A percentile compares a stretch with the other conserved stretches of the same genome.
These are phyloP conservation scores for Adelges cooleyi DNA, from an alignment of 1,140 invertebrate species.

Conservation along the genomic window DNA sequence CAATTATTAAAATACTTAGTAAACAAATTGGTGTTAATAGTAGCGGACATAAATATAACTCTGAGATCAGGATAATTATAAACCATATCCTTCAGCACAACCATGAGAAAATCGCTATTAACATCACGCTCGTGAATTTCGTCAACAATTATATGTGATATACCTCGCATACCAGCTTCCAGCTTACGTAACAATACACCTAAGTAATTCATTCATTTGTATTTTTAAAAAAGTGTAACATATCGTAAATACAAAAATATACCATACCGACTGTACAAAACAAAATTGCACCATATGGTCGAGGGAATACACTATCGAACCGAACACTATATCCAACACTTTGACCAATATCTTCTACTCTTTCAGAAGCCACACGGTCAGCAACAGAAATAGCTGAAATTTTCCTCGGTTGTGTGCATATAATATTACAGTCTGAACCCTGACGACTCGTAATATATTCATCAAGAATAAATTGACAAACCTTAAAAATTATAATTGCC, in stretches of 20 bases:
- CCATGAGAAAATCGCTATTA: slow-evolving; percentile 92
- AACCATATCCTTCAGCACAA: slow-evolving; percentile 84
- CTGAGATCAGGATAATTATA: slow-evolving; percentile 76
- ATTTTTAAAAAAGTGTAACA: neutral
- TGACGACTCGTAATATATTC: slow-evolving; percentile 79
- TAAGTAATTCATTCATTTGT: slow-evolving; percentile 33
- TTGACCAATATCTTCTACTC: slow-evolving; percentile 73
- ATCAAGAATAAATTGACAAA: slow-evolving; percentile 93
- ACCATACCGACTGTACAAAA: slow-evolving; percentile 80
- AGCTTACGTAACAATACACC: slow-evolving; percentile 82
- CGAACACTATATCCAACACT: slow-evolving; percentile 82
- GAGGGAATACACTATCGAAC: slow-evolving; percentile 76
- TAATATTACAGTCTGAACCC: slow-evolving; percentile 72
- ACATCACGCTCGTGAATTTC: slow-evolving; percentile 97
- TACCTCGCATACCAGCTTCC: slow-evolving; percentile 69
- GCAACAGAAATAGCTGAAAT: slow-evolving; percentile 91
- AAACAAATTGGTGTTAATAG: slow-evolving; percentile 85
- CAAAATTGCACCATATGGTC: slow-evolving; percentile 82
- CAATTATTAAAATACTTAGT: slow-evolving; percentile 82
- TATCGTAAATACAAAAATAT: slow-evolving; percentile 28
- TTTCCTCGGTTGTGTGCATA: slow-evolving; percentile 85
- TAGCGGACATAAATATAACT: slow-evolving; percentile 95
- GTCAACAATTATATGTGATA: slow-evolving; percentile 87
- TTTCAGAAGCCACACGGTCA: slow-evolving; percentile 76
- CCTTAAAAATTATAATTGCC: slow-evolving; percentile 41